phyloP scores from a whole-genome alignment of 2,888 invertebrate species.

The Drosophila pseudotakahashii region DNA sequence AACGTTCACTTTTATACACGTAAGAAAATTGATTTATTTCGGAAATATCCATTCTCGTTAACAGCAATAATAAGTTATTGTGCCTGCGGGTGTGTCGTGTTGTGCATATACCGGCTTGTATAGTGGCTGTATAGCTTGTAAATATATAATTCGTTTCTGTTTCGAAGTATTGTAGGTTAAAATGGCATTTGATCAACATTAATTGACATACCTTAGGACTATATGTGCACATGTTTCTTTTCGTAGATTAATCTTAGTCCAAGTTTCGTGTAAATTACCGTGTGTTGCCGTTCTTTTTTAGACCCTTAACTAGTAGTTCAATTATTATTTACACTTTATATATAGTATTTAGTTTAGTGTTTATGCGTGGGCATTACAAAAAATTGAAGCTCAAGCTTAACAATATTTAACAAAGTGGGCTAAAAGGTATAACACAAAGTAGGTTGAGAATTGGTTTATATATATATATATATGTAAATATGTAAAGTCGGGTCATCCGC shows the following conservation, averaged over 20 bases:
- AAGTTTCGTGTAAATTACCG: conserved; percentile 9
- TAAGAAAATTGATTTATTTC: conserved; percentile 41
- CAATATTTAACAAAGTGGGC: conserved; percentile 70
- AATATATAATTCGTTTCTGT: conserved; percentile 38
- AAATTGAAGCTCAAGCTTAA: conserved; percentile 53
- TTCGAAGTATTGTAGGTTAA: conserved; percentile 38
- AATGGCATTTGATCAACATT: conserved; percentile 46
- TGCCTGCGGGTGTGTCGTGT: conserved; percentile 33
- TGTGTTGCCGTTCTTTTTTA: conserved; percentile 16
- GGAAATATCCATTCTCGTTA: conserved; percentile 30
- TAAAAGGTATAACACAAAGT: conserved; percentile 51
- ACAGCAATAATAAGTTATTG: conserved; percentile 46
- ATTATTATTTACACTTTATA: conserved; percentile 25
- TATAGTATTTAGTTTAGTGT: conserved; percentile 19
- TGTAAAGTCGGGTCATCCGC: conserved; percentile 7
- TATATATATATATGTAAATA: not conserved
- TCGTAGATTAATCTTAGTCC: conserved; percentile 29
- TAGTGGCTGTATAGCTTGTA: conserved; percentile 18
- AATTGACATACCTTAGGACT: conserved; percentile 50
- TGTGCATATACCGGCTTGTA: conserved; percentile 30
- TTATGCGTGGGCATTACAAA: conserved; percentile 23
- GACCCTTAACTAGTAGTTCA: conserved; percentile 17
- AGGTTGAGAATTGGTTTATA: conserved; percentile 26
- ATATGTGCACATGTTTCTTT: conserved; percentile 46
- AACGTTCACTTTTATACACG: conserved; percentile 25